Base-by-base conservation (phyloP, 2,113 vertebrate species). In the Burhinus oedicnemus region DNA sequence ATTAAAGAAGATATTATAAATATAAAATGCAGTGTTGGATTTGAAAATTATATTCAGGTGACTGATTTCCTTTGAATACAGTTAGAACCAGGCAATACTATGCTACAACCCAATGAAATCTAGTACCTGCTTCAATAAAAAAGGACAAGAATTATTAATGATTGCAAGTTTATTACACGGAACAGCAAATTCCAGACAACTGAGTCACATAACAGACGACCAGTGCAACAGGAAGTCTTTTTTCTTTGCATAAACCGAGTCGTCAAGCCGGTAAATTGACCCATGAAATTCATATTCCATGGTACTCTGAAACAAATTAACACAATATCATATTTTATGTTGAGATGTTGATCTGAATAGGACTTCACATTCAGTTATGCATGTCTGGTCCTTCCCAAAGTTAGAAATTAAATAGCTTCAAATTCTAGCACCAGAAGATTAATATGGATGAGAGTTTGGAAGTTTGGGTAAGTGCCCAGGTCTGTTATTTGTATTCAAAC, bases 121-220 rank as follows among this genome's bases (percentile, higher is more conserved):
- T 58, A 69, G 40, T 29, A 49, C 25, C 25, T 30, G 38, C 30
- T 90, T 80, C 25, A 93, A 70, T 75, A 69, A 54, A 86, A 81
- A 89, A 58, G 34, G 45, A 89, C 55, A 85, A 89, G 25, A 75
- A 81, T 6, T 58, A 82, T 86, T 87, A 82, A 60, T 64, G 85
- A 91, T 92, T 97, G 97, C 97, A 93, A 78, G 57, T 98, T 98
- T 98, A 98, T 98, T 98, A 91, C 12, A 86, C 40, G 45, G 82
- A 94, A 93, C 89, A 94, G 60, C 66, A 91, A 77, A 91, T 74
- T 91, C 40, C 68, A 94, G 79, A 94, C 87, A 96, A 75, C 27
- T 18, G 58, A 87, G 60, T 95, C 68, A 92, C 87, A 44, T 27
- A 95, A 60, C 18, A 74, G 88, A 89, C n/a, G 65, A 18, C 30